A percentile compares a stretch with the other conserved stretches of the same genome.
These are phyloP conservation scores for Tonatia bakeri DNA, from an alignment of 2,113 vertebrate genomes.

Conservation along the genomic window DNA sequence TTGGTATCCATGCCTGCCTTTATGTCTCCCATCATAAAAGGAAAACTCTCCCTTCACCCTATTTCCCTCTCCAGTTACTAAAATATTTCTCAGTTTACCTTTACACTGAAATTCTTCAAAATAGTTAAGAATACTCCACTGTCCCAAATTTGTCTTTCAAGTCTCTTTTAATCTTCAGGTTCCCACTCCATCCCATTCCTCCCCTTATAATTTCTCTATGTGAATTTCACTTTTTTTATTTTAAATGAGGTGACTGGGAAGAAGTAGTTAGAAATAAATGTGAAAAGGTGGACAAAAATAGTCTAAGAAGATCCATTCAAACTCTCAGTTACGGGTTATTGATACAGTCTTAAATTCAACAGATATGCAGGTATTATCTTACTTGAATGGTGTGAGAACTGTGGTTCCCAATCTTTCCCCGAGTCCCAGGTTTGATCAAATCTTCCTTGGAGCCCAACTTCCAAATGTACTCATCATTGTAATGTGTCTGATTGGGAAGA, in stretches of 20 bases:
- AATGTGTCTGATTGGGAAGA: constrained; percentile 76
- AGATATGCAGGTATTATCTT: background rate
- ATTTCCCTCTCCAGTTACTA: background rate
- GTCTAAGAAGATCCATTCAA: background rate
- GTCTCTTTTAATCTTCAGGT: background rate
- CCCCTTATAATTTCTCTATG: background rate
- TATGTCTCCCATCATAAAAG: background rate
- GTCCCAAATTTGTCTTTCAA: background rate
- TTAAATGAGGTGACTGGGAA: background rate
- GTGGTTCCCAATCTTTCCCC: constrained; percentile 72
- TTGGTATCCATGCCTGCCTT: background rate
- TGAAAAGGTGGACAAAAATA: background rate
- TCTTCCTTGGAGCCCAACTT: constrained; percentile 79
- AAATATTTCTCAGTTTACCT: background rate
- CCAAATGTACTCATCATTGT: constrained; percentile 83
- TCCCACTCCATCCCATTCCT: background rate
- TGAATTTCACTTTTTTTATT: background rate
- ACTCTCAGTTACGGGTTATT: background rate
- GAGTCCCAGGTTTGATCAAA: constrained; percentile 63
- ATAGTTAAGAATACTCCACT: background rate
- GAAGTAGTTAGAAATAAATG: background rate
- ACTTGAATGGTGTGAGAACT: constrained; percentile 80
- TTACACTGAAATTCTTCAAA: background rate
- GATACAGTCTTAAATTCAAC: background rate
- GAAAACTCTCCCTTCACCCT: background rate